Base-by-base conservation (phyloP, 2,888 invertebrate species). In the Cheilosia vernalis region DNA sequence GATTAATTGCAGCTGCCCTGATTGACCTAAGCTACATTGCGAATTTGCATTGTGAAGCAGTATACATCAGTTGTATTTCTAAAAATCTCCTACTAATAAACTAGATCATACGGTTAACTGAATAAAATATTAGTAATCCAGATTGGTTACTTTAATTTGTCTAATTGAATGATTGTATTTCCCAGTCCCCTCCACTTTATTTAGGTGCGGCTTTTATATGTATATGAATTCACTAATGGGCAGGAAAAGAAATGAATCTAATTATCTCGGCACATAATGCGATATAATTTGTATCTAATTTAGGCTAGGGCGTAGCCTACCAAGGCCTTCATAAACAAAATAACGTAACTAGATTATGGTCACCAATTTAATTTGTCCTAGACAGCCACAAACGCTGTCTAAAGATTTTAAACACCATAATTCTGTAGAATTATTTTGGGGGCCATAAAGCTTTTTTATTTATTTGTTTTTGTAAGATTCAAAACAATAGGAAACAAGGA, bases 361-460 rank as follows among this genome's bases (percentile, higher is more conserved):
- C 51, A 77, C 61, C 63, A 49, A 70, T 70, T 70, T 78, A 64
- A 78, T 78, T 70, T 64, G 27, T 51, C 37, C 47, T 13, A 33
- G 30, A 51, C 9, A 17, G 51, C 33, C 42, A 49, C 72, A 64
- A 72, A 64, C 58, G 37, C 51, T 72, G 58, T 64, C 42, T 72
- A 42, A 63, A 55, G 72, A 64, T 72, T 72, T 72, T 37, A 51
- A 58, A 55, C 21, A 30, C 56, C 56, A 51, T 40, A 51, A 58
- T 64, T 58, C 33, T 49, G 49, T 17, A 6, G 21, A 40, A 56
- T 13, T 63, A 42, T 30, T 58, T 40, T 37, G 40, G 56, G 19
- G 19, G 13, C 30, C 13, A 56, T 24, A 17, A 56, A 64, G 58
- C 64, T 79, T 51, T 72, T 66, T 73, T 72, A 44, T 53, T 72